phyloP scores from a whole-genome alignment of 2,888 invertebrate species.

The Caenorhabditis sp. region DNA sequence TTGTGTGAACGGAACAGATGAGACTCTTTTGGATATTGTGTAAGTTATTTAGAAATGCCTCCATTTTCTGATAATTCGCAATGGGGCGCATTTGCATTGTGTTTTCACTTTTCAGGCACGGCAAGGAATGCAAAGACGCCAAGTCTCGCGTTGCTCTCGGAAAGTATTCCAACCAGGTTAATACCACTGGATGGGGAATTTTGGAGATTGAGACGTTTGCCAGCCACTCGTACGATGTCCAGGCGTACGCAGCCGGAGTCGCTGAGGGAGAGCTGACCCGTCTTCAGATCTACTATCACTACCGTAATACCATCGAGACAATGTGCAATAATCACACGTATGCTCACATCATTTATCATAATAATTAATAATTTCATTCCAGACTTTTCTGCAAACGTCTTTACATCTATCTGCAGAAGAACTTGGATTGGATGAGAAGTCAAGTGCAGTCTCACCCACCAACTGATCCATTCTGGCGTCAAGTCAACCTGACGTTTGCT shows the following conservation, averaged over 20 bases:
- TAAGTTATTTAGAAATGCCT: conserved; percentile 22
- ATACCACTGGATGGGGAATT: conserved; percentile 82
- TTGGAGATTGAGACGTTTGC: conserved; percentile 81
- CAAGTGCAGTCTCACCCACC: conserved; percentile 68
- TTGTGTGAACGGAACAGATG: conserved; percentile 70
- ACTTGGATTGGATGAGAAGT: conserved; percentile 79
- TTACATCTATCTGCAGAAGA: conserved; percentile 75
- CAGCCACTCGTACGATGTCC: conserved; percentile 75
- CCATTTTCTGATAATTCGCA: neutral
- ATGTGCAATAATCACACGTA: conserved; percentile 75
- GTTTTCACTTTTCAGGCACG: conserved; percentile 63
- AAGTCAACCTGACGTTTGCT: conserved; percentile 80
- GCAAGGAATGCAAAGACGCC: conserved; percentile 61
- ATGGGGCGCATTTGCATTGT: no score
- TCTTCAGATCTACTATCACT: conserved; percentile 81
- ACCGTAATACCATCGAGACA: conserved; percentile 79
- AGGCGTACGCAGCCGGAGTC: conserved; percentile 82
- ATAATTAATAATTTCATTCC: neutral
- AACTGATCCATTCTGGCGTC: conserved; percentile 74
- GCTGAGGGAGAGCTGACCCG: conserved; percentile 80
- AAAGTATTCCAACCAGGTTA: conserved; percentile 79
- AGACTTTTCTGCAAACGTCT: conserved; percentile 75
- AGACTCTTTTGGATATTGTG: conserved; percentile 65
- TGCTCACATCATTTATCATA: no score
- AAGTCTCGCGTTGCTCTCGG: conserved; percentile 76